Conservation (phyloP, 2,113 vertebrate species). For the Blennius ocellaris region DNA sequence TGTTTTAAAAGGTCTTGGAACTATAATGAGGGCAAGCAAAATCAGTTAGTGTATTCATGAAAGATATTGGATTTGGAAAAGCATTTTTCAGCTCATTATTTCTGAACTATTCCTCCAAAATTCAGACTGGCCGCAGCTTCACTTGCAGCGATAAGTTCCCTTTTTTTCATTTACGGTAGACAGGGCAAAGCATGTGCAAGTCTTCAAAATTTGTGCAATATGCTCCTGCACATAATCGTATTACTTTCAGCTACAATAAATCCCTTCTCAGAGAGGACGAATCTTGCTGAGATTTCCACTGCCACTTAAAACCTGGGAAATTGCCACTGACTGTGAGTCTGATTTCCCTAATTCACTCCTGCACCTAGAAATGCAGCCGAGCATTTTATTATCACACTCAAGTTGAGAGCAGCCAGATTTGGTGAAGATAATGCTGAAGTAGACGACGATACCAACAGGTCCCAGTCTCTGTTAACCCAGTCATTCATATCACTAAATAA, state of each 20-base stretch:
- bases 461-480: constrained; percentile 54
- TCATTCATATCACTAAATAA: constrained; percentile 55
- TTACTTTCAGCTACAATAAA: constrained; percentile 68
- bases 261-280: constrained; percentile 50
- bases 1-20: constrained; percentile 46
- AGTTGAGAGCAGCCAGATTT: constrained; percentile 60
- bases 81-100: constrained; percentile 55
- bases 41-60: constrained; percentile 43
- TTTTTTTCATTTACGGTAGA: constrained; percentile 33
- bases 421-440: constrained; percentile 63
- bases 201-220: constrained; percentile 50
- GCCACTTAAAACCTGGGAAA: constrained; percentile 74
- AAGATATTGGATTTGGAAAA: constrained; percentile 56
- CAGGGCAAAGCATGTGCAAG: constrained; percentile 33
- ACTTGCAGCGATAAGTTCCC: constrained; percentile 35
- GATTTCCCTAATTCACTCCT: constrained; percentile 75
- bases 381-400: constrained; percentile 68
- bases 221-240: constrained; percentile 57
- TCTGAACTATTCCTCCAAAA: constrained; percentile 54
- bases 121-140: constrained; percentile 23
- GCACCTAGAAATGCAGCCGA: constrained; percentile 59
- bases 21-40: constrained; percentile 45
- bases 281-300: constrained; percentile 68
- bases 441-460: constrained; percentile 41
- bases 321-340: constrained; percentile 67